Evolutionary conservation across 2,113 vertebrate genomes (phyloP).

Genomic region (Tiliqua scincoides): DNA sequence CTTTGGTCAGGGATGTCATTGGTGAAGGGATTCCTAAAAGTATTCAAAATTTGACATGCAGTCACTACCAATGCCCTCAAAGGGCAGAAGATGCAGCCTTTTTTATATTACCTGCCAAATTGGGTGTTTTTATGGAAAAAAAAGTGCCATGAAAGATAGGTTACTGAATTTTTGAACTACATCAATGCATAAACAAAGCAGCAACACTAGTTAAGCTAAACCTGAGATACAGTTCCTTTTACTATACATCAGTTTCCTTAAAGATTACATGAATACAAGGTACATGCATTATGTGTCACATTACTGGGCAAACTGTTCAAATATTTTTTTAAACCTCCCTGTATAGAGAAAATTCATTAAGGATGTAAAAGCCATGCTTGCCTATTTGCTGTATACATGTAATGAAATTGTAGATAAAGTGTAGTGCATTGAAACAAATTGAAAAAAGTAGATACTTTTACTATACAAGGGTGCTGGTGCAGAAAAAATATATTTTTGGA

Average conservation of each 20-base stretch:
- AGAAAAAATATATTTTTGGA: conserved; percentile 94
- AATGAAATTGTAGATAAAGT: conserved; percentile 93
- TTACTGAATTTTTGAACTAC: conserved; percentile 72
- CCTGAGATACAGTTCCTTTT: conserved; percentile 74
- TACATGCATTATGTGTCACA: conserved; percentile 90
- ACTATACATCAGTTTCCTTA: conserved; percentile 77
- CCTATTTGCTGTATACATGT: conserved; percentile 93
- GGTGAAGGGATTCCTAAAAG: conserved; percentile 81
- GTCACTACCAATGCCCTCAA: conserved; percentile 81
- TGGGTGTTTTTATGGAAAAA: conserved; percentile 71
- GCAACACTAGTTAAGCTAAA: conserved; percentile 76
- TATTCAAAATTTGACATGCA: conserved; percentile 80
- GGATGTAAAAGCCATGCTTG: conserved; percentile 97
- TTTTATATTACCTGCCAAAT: conserved; percentile 81
- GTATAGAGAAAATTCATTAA: conserved; percentile 87
- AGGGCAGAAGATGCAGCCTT: conserved; percentile 78
- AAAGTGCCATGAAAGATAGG: conserved; percentile 80
- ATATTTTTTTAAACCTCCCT: conserved; percentile 87
- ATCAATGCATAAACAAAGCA: conserved; percentile 73
- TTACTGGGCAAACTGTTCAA: conserved; percentile 88
- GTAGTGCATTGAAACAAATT: conserved; percentile 87
- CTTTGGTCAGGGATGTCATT: conserved; percentile 82
- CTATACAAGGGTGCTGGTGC: conserved; percentile 90
- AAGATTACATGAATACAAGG: conserved; percentile 81
- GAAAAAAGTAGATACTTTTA: conserved; percentile 88